Conservation (phyloP, 1,140 invertebrate species). For the Habropoda laboriosa region DNA sequence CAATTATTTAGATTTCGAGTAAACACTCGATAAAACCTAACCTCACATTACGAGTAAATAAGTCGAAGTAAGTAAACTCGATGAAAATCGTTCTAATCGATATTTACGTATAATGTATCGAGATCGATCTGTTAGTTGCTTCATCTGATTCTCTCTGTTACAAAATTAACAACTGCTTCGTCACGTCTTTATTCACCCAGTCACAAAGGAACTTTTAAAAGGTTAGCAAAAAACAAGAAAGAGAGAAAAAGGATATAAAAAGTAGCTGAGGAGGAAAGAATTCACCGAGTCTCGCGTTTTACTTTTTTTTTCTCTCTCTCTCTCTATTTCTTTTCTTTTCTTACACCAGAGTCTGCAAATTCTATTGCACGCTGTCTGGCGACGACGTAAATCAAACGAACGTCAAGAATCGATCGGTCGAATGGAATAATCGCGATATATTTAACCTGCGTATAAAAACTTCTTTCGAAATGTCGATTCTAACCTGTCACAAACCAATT, state of each 20-base stretch:
- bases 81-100: neutral
- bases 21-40: neutral
- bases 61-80: neutral
- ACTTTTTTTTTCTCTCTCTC: no score
- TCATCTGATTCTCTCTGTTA: neutral
- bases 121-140: neutral
- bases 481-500: neutral
- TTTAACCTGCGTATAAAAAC: neutral
- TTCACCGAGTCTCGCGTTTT: neutral
- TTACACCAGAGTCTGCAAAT: neutral
- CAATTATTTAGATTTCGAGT: neutral
- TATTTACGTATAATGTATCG: neutral
- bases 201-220: neutral
- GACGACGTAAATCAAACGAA: neutral
- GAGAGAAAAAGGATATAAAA: neutral
- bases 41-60: no score
- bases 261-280: neutral
- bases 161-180: neutral
- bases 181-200: neutral
- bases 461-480: neutral
- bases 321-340: no score
- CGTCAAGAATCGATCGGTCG: neutral
- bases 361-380: neutral
- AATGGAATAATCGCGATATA: constrained; percentile 1
- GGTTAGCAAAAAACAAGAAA: neutral